These are phyloP conservation scores for Poecilia gillii DNA, from an alignment of 2,797 vertebrate genomes.

Conservation along the genomic window DNA sequence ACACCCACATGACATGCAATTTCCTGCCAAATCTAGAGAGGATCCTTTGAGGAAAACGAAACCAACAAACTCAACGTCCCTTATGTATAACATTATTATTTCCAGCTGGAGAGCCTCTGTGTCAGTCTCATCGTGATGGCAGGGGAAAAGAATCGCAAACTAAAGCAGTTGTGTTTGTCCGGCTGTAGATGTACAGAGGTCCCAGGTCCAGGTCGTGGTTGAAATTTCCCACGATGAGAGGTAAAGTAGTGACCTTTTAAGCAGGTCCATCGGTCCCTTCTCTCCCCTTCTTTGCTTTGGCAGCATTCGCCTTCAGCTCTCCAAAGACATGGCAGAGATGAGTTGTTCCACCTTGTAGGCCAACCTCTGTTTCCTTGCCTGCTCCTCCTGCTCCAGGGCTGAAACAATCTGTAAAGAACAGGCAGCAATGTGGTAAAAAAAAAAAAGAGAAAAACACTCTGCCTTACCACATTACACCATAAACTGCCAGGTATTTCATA, in stretches of 20 bases:
- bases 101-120: slow-evolving; percentile 41
- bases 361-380: slow-evolving; percentile 92
- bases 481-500: neutral
- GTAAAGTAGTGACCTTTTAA: slow-evolving; percentile 61
- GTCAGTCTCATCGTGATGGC: slow-evolving; percentile 43
- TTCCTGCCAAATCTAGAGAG: slow-evolving; percentile 55
- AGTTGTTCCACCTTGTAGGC: slow-evolving; percentile 97
- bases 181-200: slow-evolving; percentile 49
- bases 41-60: slow-evolving; percentile 44
- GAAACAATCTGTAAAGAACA: slow-evolving; percentile 85
- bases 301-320: slow-evolving; percentile 87
- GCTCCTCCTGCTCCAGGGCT: slow-evolving; percentile 94
- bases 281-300: slow-evolving; percentile 22
- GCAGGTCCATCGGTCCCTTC: slow-evolving; percentile 55
- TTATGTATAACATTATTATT: slow-evolving; percentile 34
- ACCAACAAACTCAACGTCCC: slow-evolving; percentile 41
- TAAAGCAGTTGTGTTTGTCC: slow-evolving; percentile 52
- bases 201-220: slow-evolving; percentile 53
- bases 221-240: slow-evolving; percentile 58
- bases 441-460: neutral
- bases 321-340: slow-evolving; percentile 93
- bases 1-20: slow-evolving; percentile 45
- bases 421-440: slow-evolving; percentile 14
- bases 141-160: slow-evolving; percentile 44
- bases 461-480: neutral